Evolutionary conservation across 2,113 vertebrate species (phyloP), one percentile per base, ranked within the genome.

Genomic region (Cyrtonyx montezumae): DNA sequence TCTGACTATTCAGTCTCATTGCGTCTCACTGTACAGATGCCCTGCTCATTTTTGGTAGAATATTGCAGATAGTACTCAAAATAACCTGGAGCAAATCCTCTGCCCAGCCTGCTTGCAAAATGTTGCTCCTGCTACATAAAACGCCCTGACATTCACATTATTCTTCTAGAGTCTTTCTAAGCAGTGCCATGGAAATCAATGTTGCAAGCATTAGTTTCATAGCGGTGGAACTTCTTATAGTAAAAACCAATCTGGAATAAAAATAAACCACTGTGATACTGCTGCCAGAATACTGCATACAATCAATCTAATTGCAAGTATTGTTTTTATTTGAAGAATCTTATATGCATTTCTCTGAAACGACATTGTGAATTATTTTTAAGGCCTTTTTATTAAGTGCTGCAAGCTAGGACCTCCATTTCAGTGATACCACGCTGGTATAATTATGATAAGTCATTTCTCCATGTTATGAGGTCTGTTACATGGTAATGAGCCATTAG

Each of bases 121-220:
- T 70, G 58, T 83, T 75, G 32, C 48, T 71, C 36, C 83, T 2
- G 5, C 75, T 90, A 67, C 13, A 10, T 73, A 75, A 96, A 94
- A 45, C 32, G 36, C 68, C 48, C 75, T 87, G 68, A 88, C 85
- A 74, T 73, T 68, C 71, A 34, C 62, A 55, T 83, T 88, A 62
- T 58, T 86, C 70, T 89, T 91, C 84, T 68, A 70, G 42, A 56
- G 49, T 45, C 48, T 93, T 85, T 67, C 79, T 75, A 58, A 75
- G 74, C 34, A 75, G 42, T 0, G 4, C 82, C 25, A 46, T 73
- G 73, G 73, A 91, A 90, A 91, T 91, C 85, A 79, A n/a, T 66
- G 74, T 76, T 93, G 69, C 78, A 82, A 84, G 51, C 51, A 23
- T 91, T 74, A 32, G 59, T 66, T 86, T 93, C 46, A 30, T 43